These are phyloP conservation scores for Carassius gibelio DNA, from an alignment of 2,113 vertebrate species.

Conservation along the genomic window DNA sequence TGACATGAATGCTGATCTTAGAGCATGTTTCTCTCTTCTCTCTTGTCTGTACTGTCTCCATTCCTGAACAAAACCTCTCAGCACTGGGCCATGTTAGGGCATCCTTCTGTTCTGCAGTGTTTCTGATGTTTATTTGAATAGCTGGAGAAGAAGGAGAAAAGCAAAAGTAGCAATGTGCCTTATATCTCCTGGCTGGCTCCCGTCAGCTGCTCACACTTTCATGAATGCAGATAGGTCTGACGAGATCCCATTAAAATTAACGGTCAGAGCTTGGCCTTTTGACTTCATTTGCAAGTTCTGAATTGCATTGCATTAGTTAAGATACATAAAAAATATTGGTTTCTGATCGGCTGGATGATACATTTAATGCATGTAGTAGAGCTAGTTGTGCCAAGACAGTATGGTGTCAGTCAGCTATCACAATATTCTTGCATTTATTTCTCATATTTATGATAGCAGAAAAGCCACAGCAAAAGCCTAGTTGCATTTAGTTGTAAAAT, in stretches of 20 bases:
- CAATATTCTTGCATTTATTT: not conserved
- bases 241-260: constrained; percentile 54
- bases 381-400: not conserved
- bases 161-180: not conserved
- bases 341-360: not conserved
- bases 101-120: constrained; percentile 5
- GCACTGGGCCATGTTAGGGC: not conserved
- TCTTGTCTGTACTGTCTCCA: constrained; percentile 17
- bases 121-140: constrained; percentile 30
- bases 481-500: not conserved
- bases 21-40: constrained; percentile 36
- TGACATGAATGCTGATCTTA: constrained; percentile 48
- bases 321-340: not conserved
- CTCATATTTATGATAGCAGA: not conserved
- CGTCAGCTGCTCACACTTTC: constrained; percentile 38
- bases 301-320: constrained; percentile 37
- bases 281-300: constrained; percentile 54
- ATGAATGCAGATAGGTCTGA: constrained; percentile 41
- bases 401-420: not conserved
- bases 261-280: constrained; percentile 46
- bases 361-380: not conserved
- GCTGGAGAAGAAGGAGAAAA: not conserved
- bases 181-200: not conserved
- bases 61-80: constrained; percentile 35
- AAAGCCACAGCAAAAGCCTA: too few species aligned